Evolutionary conservation across 2,888 invertebrate genomes (phyloP).

Genomic region (Crossocerus cetratus): DNA sequence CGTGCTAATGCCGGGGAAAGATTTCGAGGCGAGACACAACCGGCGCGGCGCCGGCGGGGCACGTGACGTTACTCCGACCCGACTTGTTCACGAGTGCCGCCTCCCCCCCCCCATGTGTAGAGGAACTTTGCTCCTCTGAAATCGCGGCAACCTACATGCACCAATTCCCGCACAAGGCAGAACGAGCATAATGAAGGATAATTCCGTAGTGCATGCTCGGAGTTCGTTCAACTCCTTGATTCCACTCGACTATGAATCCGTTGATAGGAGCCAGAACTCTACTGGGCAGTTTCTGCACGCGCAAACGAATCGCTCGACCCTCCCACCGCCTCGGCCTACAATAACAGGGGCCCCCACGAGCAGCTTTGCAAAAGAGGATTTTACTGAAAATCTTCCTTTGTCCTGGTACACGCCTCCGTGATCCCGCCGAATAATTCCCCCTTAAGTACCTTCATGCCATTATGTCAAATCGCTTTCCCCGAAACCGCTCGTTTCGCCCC

Average conservation of each 20-base stretch:
- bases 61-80: constrained; percentile 42
- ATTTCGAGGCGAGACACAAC: constrained; percentile 21
- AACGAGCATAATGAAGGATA: constrained; percentile 34
- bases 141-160: constrained; percentile 19
- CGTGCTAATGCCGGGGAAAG: constrained; percentile 12
- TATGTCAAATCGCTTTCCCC: no score
- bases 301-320: neutral
- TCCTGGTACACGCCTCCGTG: neutral
- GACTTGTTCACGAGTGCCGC: neutral
- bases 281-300: constrained; percentile 2
- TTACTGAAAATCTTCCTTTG: constrained; percentile 3
- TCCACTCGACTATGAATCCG: constrained; percentile 21
- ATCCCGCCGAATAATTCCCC: no score
- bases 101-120: constrained; percentile 19
- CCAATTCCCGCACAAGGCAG: constrained; percentile 28
- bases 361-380: constrained; percentile 1
- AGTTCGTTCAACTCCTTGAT: constrained; percentile 40
- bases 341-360: constrained; percentile 3
- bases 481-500: no score
- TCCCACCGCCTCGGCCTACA: neutral
- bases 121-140: constrained; percentile 21
- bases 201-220: constrained; percentile 28
- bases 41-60: constrained; percentile 11
- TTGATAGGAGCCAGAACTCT: constrained; percentile 12
- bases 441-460: no score